These are phyloP conservation scores for Holacanthus passer DNA, from an alignment of 2,113 vertebrate genomes.

Conservation along the genomic window DNA sequence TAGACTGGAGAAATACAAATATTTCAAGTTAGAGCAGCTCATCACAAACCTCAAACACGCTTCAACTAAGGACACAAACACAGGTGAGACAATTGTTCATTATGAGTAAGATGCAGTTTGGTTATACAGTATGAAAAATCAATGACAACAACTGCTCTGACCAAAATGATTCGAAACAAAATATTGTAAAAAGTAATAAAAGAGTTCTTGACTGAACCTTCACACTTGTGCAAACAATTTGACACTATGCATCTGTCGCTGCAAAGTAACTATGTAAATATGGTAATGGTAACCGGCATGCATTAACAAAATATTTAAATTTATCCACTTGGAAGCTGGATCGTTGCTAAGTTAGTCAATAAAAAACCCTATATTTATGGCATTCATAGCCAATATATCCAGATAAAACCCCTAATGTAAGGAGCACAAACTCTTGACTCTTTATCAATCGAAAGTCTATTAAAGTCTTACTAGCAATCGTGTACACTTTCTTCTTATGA, in stretches of 20 bases:
- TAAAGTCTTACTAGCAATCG: not conserved
- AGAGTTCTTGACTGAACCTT: not conserved
- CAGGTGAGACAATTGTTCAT: slow-evolving; percentile 51
- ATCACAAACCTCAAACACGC: slow-evolving; percentile 66
- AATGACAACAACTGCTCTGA: slow-evolving; percentile 1
- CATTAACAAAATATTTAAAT: not conserved
- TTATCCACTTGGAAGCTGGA: not conserved
- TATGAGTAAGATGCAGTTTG: not conserved
- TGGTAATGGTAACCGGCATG: not conserved
- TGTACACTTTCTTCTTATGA: not conserved
- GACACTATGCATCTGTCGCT: not conserved
- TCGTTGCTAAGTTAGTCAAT: not conserved
- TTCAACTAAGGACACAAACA: slow-evolving; percentile 24
- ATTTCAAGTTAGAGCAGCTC: slow-evolving; percentile 82
- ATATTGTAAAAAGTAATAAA: not conserved
- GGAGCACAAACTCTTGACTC: not conserved
- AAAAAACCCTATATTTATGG: not conserved
- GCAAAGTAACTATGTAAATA: not conserved
- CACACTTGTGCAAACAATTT: not conserved
- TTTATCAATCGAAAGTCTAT: not conserved
- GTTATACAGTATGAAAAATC: not conserved
- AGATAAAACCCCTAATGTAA: not conserved
- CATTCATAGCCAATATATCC: not conserved
- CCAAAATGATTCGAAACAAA: not conserved
- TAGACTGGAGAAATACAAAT: slow-evolving; percentile 83